Percentiles rank a stretch among this genome's conserved stretches.
These are phyloP conservation scores for Eudasyphora cyanicolor DNA, from an alignment of 2,888 invertebrate genomes.

Conservation along the genomic window DNA sequence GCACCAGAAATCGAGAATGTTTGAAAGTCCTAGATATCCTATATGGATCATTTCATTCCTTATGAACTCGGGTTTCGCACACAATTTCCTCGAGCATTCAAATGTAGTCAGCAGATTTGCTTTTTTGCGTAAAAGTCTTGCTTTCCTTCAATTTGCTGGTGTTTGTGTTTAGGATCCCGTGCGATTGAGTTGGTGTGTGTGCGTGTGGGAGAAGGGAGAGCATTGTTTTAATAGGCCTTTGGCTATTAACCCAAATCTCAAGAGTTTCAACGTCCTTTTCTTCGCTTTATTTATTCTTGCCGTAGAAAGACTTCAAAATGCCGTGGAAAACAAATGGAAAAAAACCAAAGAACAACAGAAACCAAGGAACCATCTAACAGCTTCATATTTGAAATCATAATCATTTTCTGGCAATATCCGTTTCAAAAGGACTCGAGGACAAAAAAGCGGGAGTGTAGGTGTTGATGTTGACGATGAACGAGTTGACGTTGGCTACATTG, in stretches of 20 bases:
- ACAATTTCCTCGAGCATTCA: too few relatives aligned
- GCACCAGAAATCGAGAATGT: too few relatives aligned
- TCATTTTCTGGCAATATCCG: slow-evolving; percentile 37
- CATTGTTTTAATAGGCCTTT: slow-evolving; percentile 61
- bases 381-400: slow-evolving; percentile 21
- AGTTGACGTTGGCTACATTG: neutral
- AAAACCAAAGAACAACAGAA: neutral
- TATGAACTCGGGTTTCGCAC: too few relatives aligned
- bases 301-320: too few relatives aligned
- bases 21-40: too few relatives aligned
- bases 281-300: neutral
- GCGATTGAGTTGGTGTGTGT: neutral
- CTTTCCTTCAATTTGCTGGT: too few relatives aligned
- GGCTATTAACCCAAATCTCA: slow-evolving; percentile 77
- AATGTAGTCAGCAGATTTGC: too few relatives aligned
- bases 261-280: slow-evolving; percentile 66
- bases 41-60: too few relatives aligned
- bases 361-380: neutral
- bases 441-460: neutral
- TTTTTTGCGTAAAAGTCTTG: too few relatives aligned
- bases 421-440: neutral
- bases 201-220: slow-evolving; percentile 30
- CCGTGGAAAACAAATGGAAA: neutral
- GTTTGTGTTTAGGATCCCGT: neutral
- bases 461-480: neutral